Evolutionary conservation across 2,888 invertebrate species (phyloP), one percentile per base, ranked within the genome.

Genomic region (Xylota sylvarum): DNA sequence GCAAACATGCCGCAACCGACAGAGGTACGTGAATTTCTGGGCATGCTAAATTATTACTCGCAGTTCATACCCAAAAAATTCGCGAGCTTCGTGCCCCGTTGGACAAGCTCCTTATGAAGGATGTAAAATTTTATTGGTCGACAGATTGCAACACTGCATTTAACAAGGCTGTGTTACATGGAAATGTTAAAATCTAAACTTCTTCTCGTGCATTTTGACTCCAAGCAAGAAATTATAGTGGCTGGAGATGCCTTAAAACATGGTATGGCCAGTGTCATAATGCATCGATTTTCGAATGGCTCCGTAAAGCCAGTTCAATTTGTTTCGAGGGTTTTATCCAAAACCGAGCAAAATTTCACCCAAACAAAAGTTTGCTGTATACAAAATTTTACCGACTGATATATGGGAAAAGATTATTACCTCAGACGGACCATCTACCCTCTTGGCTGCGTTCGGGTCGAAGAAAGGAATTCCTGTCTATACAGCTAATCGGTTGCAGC

Each of bases 361-460:
- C 90, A 91, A 84, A 88, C 90, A 7, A 3, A 17, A 70, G n/a
- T 79, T 60, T 55, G 32, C 37, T 23, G 62, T 72, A 5, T n/a
- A 72, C 64, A 12, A 65, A 73, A 80, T 67, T 80, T 3, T 67
- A 91, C 81, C 81, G 88, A 64, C 90, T 89, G 85, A 87, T 91
- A n/a, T 64, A 58, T 40, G 65, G 60, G 7, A 77, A 60, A 2
- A 32, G 4, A 9, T 81, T 81, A 46, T 32, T 30, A 6, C 58
- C 52, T 5, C 58, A 9, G 10, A 91, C 90, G 2, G 87, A 88
- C 65, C 88, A 89, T 43, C 83, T 88, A 37, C 35, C 1, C 35
- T 92, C 27, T 73, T 89, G 5, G 60, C 88, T 4, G 89, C 92
- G 50, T 90, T 52, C 89, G 90, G 84, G 4, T 64, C 27, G 10